A percentile compares a stretch with the other conserved stretches of the same genome.
These are phyloP conservation scores for Cromileptes altivelis DNA, from an alignment of 2,113 vertebrate species.

Conservation along the genomic window DNA sequence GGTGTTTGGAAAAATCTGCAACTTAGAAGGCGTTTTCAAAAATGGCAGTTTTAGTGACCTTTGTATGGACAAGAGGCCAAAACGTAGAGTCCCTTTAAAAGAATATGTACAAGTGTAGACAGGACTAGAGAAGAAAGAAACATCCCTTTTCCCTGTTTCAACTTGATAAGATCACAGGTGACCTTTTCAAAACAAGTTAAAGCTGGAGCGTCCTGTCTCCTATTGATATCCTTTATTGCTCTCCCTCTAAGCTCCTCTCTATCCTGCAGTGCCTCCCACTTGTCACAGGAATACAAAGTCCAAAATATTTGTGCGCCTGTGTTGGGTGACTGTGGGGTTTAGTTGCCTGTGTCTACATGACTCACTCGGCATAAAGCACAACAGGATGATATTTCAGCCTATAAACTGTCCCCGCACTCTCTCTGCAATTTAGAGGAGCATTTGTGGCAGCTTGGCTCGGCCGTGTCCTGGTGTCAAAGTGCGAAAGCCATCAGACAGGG, in stretches of 20 bases:
- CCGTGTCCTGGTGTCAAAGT: constrained; percentile 55
- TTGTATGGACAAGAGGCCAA: too few relatives aligned
- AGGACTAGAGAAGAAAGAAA: constrained; percentile 1
- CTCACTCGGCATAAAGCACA: constrained; percentile 52
- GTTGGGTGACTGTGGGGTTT: constrained; percentile 25
- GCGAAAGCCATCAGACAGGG: constrained; percentile 49
- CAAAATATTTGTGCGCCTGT: constrained; percentile 28
- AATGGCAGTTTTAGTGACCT: too few relatives aligned
- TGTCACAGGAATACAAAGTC: constrained; percentile 19
- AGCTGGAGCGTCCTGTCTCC: background rate
- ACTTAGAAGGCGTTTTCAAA: too few relatives aligned
- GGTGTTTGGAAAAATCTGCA: too few relatives aligned
- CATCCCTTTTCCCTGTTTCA: constrained; percentile 3
- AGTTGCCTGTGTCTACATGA: constrained; percentile 36
- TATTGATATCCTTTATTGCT: constrained; percentile 20
- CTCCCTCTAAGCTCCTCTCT: constrained; percentile 3
- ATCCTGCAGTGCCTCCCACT: background rate
- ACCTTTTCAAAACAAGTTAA: constrained; percentile 28
- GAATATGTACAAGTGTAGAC: too few relatives aligned
- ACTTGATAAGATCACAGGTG: constrained; percentile 5
- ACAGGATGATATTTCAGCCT: constrained; percentile 38
- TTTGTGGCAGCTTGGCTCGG: constrained; percentile 48
- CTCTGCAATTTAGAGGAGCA: constrained; percentile 22
- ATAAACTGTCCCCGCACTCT: constrained; percentile 17
- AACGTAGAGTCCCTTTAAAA: too few relatives aligned